These are phyloP conservation scores for Columbina picui DNA, from an alignment of 2,113 vertebrate species.

Conservation along the genomic window DNA sequence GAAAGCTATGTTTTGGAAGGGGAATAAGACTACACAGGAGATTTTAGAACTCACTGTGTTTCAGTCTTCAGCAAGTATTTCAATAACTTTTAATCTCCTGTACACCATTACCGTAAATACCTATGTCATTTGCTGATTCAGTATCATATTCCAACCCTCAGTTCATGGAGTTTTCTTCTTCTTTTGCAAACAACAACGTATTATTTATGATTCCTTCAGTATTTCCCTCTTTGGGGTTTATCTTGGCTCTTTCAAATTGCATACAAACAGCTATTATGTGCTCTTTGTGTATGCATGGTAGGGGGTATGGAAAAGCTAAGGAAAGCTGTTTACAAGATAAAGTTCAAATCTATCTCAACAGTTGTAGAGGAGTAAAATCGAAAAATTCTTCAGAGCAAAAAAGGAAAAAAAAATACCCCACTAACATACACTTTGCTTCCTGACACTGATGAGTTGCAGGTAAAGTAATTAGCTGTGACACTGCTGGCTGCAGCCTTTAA, in stretches of 20 bases:
- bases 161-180: constrained; percentile 11
- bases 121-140: constrained; percentile 25
- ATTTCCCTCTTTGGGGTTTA: constrained; percentile 48
- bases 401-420: not conserved
- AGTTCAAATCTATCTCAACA: not conserved
- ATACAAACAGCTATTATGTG: not conserved
- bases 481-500: not conserved
- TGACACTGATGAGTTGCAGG: not conserved
- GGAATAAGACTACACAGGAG: not conserved
- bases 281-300: not conserved
- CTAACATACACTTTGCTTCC: not conserved
- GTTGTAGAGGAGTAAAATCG: not conserved
- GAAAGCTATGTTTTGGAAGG: not conserved
- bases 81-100: not conserved
- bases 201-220: constrained; percentile 49
- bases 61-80: constrained; percentile 25
- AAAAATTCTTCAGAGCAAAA: not conserved
- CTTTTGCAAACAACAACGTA: constrained; percentile 34
- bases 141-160: constrained; percentile 1
- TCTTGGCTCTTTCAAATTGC: constrained; percentile 38
- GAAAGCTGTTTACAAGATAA: not conserved
- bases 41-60: not conserved
- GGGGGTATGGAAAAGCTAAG: not conserved
- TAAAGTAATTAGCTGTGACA: constrained; percentile 11
- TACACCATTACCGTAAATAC: not conserved